Evolutionary conservation across 2,797 vertebrate genomes (phyloP).

Genomic region (Rhinophrynus dorsalis): DNA sequence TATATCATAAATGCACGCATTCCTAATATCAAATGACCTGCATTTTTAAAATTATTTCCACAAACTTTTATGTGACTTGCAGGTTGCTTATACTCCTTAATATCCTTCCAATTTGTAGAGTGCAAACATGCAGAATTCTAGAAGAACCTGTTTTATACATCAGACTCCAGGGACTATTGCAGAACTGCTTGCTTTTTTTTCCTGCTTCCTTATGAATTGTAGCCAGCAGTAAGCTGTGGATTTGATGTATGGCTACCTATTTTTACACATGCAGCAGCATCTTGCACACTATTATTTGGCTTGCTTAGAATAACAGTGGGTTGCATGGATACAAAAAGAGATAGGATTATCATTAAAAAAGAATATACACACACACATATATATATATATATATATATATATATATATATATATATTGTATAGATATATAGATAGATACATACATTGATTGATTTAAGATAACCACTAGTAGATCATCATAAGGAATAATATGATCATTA

Average conservation of each 20-base stretch:
- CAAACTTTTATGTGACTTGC: conserved; percentile 14
- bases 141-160: conserved; percentile 47
- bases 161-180: conserved; percentile 65
- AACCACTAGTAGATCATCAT: no score
- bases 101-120: conserved; percentile 57
- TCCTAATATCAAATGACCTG: no score
- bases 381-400: no score
- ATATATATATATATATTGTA: no score
- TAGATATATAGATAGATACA: no score
- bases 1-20: no score
- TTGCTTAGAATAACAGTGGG: conserved; percentile 49
- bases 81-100: conserved; percentile 65
- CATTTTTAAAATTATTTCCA: neutral
- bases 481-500: no score
- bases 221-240: conserved; percentile 71
- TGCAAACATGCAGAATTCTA: conserved; percentile 59
- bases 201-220: conserved; percentile 59
- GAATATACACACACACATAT: no score
- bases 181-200: conserved; percentile 54
- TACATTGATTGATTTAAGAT: no score
- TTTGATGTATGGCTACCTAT: conserved; percentile 78
- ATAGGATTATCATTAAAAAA: no score
- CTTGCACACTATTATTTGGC: conserved; percentile 61
- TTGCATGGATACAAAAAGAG: conserved; percentile 57
- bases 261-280: conserved; percentile 74